Evolutionary conservation across 2,113 vertebrate genomes (phyloP), one percentile per base, ranked within the genome.

Genomic region (Ochotona curzoniae): DNA sequence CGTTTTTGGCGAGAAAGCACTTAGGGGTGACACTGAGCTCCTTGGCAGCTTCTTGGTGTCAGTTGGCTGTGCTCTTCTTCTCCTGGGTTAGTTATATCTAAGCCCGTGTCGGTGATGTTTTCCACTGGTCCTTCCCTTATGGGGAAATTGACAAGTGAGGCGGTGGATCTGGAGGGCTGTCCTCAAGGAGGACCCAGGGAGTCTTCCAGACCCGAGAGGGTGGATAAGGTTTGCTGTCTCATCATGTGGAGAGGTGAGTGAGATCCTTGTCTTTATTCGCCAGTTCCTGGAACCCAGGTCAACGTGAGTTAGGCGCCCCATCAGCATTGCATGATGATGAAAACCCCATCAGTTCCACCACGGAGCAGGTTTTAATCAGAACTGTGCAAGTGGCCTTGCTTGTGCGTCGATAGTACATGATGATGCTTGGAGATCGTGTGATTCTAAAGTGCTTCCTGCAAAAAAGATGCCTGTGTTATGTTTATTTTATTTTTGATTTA

Each of bases 401-500:
- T 64, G 11, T 85, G 26, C 23, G 32, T n/a, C 61, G 28, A 26
- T 1, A 30, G 51, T 73, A 10, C 3, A 4, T 54, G n/a, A 71
- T 66, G 38, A 70, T 71, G 44, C 30, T 75, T 44, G 93, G 66
- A 94, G 81, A 23, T 7, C 32, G 7, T 67, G 61, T 51, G 82
- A 82, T 66, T 78, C 76, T 76, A 20, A 38, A 89, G 20, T 35
- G 44, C 47, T 38, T 87, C 93, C 67, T 69, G 70, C 38, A 87
- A 69, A 69, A 35, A 61, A 64, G 84, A 85, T 28, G n/a, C 57
- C 63, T 20, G 10, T 66, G 61, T 79, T 54, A 32, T 76, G 21
- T 88, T 95, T 81, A 82, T 57, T 84, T 60, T 78, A 15, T 54
- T 49, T 13, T 84, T 90, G 9, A 6, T 74, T 95, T 94, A 81